Base-by-base conservation (phyloP, 1,140 invertebrate species). In the Pinna nobilis region DNA sequence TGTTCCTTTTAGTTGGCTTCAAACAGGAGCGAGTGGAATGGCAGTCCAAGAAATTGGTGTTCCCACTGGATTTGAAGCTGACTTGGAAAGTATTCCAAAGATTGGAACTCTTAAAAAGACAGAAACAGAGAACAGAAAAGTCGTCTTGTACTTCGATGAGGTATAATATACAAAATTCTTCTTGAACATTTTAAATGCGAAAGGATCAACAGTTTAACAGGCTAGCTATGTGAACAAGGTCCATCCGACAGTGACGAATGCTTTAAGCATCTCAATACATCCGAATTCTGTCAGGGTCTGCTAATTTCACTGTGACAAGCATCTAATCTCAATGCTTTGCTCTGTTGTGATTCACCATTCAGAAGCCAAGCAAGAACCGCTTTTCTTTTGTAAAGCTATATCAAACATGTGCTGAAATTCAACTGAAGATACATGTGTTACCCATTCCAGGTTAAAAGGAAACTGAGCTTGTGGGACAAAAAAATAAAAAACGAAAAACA, bases 81-180 rank as follows among this genome's bases (percentile, higher is more conserved):
- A 85, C 69, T 37, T 81, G 3, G 81, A 84, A 23, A 81, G 74
- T 37, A 63, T 86, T 33, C 66, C 64, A 2, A 25, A 61, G 28
- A 7, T 81, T 15, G 25, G n/a, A 11, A 91, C 93, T 66, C 93
- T 96, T 2, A 95, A 95, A 86, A 91, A 93, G 77, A 93, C 95
- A 1, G 95, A 96, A 87, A 94, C 93, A 0, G 92, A 92, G 11
- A 92, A 95, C 74, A 95, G 94, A 3, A 93, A 94, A 82, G 92
- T 96, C 35, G 89, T 95, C 28, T 90, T 96, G 18, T 96, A 96
- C 83, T 96, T 96, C 84, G 94, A 96, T 80, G 83, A 88, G 83
- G 88, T 90, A 44, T 11, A 69, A 63, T 15, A 39, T 6, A 2
- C 9, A 4, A 25, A 18, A 13, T 44, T n/a, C n/a, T n/a, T n/a